These are phyloP conservation scores for Cherax destructor DNA, from an alignment of 1,140 invertebrate genomes.

Conservation along the genomic window DNA sequence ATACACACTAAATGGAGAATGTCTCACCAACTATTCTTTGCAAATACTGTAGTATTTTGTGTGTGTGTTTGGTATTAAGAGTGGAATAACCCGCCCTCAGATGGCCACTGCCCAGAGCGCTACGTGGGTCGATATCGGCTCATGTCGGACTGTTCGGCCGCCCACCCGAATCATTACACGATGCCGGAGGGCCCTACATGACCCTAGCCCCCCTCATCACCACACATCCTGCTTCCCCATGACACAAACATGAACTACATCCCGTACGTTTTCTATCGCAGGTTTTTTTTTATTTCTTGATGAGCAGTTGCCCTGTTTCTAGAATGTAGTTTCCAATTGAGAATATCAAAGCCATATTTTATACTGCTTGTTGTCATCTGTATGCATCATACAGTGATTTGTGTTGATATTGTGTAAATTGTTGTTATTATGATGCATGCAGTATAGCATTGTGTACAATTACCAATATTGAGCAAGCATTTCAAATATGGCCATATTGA, in stretches of 20 bases:
- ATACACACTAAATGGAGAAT: slow-evolving; percentile 21
- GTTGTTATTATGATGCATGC: neutral
- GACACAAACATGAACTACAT: slow-evolving; percentile 35
- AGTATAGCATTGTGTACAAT: neutral
- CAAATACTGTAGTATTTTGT: neutral
- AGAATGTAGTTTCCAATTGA: slow-evolving; percentile 21
- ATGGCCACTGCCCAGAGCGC: slow-evolving; percentile 71
- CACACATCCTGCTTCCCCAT: slow-evolving; percentile 32
- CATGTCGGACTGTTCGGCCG: slow-evolving; percentile 71
- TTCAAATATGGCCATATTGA: slow-evolving; percentile 2
- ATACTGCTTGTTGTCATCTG: neutral
- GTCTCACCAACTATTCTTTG: slow-evolving; percentile 11
- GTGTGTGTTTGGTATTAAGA: slow-evolving; percentile 6
- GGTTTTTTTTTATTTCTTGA: slow-evolving; percentile 24
- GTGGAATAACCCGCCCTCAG: slow-evolving; percentile 47
- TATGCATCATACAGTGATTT: neutral
- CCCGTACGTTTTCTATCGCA: slow-evolving; percentile 38
- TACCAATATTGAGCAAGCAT: neutral
- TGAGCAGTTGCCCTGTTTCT: slow-evolving; percentile 6
- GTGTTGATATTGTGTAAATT: neutral
- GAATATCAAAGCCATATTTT: neutral
- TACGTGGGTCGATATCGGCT: slow-evolving; percentile 70
- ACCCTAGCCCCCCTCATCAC: slow-evolving; percentile 58
- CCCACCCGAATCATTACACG: slow-evolving; percentile 61
- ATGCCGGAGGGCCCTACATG: slow-evolving; percentile 61